A percentile compares a stretch with the other conserved stretches of the same genome.
Conservation (phyloP, 2,113 vertebrate genomes). For the Dendrocopos noguchii region DNA sequence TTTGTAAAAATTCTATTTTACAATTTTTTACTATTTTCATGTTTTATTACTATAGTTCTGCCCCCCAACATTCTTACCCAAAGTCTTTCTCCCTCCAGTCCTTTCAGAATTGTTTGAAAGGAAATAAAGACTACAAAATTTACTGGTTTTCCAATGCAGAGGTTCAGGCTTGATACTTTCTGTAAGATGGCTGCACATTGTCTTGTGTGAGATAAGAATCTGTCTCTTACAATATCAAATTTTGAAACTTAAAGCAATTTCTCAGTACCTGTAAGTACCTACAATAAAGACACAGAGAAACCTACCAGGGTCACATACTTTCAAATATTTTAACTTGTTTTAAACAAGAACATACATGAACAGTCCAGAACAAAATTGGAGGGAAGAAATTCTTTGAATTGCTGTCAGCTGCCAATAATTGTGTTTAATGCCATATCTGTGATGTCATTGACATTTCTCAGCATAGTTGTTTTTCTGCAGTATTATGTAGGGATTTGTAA, state of each 20-base stretch:
- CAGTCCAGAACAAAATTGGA: conserved; percentile 8
- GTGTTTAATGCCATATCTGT: background rate
- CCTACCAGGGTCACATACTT: background rate
- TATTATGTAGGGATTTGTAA: background rate
- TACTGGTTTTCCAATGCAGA: background rate
- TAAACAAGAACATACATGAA: background rate
- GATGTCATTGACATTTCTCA: background rate
- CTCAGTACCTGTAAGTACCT: background rate
- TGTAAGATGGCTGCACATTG: background rate
- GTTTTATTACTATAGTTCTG: background rate
- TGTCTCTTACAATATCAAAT: background rate
- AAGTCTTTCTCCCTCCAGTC: background rate
- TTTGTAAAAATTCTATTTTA: conserved; percentile 51
- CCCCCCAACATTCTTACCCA: background rate
- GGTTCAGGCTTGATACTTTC: background rate
- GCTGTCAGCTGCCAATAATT: background rate
- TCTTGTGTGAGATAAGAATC: background rate
- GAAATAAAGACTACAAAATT: conserved; percentile 36
- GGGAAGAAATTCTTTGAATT: background rate
- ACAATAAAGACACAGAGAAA: background rate
- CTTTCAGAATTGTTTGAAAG: conserved; percentile 53
- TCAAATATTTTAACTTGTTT: background rate
- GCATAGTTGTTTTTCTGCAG: background rate
- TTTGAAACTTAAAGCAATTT: conserved; percentile 40
- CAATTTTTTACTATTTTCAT: background rate